A percentile compares a stretch with the other conserved stretches of the same genome.
phyloP scores from a whole-genome alignment of 2,797 vertebrate species.

The Falco cherrug region DNA sequence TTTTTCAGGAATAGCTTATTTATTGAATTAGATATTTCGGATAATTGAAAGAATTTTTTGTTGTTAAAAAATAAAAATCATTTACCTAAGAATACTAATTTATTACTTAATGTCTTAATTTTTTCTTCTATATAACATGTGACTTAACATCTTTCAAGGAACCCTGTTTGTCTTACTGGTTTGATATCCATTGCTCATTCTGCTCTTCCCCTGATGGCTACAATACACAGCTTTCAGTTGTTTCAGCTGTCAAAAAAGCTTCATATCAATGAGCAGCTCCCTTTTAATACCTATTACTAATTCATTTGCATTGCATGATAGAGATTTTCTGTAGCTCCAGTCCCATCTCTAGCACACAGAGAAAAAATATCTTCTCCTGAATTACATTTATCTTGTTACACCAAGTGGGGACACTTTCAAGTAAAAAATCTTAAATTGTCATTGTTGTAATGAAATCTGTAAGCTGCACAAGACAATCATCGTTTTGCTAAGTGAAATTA shows the following conservation, averaged over 20 bases:
- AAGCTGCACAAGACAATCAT: background rate
- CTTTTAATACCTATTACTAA: background rate
- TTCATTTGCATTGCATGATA: background rate
- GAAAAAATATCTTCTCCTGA: background rate
- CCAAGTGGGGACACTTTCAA: rapidly evolving
- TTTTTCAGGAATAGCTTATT: background rate
- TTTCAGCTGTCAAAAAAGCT: background rate
- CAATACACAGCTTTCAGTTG: background rate
- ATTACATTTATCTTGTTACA: background rate
- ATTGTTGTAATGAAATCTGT: background rate
- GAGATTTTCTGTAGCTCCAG: background rate
- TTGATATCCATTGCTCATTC: background rate
- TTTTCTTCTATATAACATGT: background rate
- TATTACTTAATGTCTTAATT: background rate
- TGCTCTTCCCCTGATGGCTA: background rate
- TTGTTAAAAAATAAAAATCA: background rate
- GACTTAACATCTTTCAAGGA: background rate
- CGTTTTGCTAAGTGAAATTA: background rate
- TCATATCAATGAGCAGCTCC: background rate
- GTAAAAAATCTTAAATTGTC: background rate
- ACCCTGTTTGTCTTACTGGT: background rate
- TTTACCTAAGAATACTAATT: background rate
- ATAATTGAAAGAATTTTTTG: background rate
- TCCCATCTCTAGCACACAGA: background rate
- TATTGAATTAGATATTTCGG: background rate